Conservation (phyloP, 2,113 vertebrate genomes). For the Argyrosomus japonicus region DNA sequence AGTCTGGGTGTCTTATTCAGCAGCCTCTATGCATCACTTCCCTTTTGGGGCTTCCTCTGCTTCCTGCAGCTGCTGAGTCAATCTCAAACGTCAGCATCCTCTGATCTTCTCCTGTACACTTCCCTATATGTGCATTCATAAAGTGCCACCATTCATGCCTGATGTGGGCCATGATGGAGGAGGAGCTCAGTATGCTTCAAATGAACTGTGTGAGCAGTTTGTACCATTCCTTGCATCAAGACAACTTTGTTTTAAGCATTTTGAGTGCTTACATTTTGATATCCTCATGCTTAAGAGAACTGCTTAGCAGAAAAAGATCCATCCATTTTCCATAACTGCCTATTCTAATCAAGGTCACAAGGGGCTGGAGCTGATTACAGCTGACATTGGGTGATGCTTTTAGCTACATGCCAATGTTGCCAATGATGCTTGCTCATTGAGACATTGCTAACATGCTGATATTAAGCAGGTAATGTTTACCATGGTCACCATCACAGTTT, state of each 20-base stretch:
- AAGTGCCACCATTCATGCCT: constrained; percentile 36
- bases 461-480: not conserved
- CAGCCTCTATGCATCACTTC: constrained; percentile 56
- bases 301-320: not conserved
- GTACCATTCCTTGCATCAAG: not conserved
- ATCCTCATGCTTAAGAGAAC: not conserved
- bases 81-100: constrained; percentile 50
- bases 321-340: not conserved
- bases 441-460: not conserved
- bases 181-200: not conserved
- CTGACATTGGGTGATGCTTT: too few species aligned
- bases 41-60: constrained; percentile 49
- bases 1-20: not conserved
- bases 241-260: not conserved
- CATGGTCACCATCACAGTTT: not conserved
- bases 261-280: not conserved
- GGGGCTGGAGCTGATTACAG: too few species aligned
- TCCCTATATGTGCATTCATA: constrained; percentile 36
- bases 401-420: not conserved
- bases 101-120: constrained; percentile 19
- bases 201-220: not conserved
- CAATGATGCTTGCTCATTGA: not conserved
- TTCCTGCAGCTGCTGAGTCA: constrained; percentile 59
- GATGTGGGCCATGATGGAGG: not conserved
- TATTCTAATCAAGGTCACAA: too few species aligned